A percentile compares a stretch with the other conserved stretches of the same genome.
phyloP scores from a whole-genome alignment of 2,888 invertebrate genomes.

The Agriopis marginaria region DNA sequence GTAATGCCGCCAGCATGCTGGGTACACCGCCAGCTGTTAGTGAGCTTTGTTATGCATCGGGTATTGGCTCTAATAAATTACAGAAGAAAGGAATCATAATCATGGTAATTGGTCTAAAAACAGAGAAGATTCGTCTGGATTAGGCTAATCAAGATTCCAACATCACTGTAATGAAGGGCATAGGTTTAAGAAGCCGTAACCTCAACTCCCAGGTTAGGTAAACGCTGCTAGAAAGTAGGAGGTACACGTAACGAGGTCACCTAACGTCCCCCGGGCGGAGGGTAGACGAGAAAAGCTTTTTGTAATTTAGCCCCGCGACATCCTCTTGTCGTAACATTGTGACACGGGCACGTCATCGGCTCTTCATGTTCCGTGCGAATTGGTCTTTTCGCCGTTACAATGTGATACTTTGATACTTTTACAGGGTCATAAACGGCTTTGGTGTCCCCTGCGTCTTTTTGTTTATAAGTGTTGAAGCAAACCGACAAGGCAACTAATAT shows the following conservation, averaged over 20 bases:
- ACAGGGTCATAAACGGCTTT: slow-evolving; percentile 26
- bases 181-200: slow-evolving; percentile 49
- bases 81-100: neutral
- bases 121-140: neutral
- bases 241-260: slow-evolving; percentile 62
- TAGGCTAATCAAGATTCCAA: slow-evolving; percentile 6
- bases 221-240: slow-evolving; percentile 63
- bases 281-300: slow-evolving; percentile 70
- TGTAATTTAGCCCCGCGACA: slow-evolving; percentile 61
- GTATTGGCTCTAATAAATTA: too few species aligned
- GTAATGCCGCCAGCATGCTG: too few species aligned
- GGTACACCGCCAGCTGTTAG: too few species aligned
- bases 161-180: slow-evolving; percentile 2
- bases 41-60: too few species aligned
- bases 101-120: too few species aligned
- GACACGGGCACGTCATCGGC: slow-evolving; percentile 52
- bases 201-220: slow-evolving; percentile 62
- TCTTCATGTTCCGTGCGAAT: slow-evolving; percentile 45
- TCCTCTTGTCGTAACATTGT: slow-evolving; percentile 59
- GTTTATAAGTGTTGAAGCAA: neutral
- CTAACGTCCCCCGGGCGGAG: slow-evolving; percentile 56
- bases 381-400: slow-evolving; percentile 41
- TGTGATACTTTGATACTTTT: slow-evolving; percentile 38
- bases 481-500: too few species aligned
- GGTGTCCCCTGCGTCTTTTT: slow-evolving; percentile 3